These are phyloP conservation scores for Pithecia hirsuta DNA, from an alignment of 2,797 vertebrate genomes.

Conservation along the genomic window DNA sequence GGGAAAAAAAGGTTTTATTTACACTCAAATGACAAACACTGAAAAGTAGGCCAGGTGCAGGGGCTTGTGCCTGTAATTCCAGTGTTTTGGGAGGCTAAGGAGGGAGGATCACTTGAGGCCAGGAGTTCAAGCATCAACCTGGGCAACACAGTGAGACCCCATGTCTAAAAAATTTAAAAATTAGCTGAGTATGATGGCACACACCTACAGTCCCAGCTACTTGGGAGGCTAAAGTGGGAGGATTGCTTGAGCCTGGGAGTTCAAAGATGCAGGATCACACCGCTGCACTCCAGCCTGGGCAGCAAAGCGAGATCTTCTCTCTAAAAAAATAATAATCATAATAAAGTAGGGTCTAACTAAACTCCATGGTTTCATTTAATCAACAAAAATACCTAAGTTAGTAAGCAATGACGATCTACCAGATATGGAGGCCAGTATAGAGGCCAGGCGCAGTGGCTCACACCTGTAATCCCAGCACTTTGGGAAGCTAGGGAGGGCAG, in stretches of 20 bases:
- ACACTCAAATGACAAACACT: neutral
- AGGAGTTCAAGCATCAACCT: neutral
- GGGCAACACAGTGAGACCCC: neutral
- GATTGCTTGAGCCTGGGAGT: neutral
- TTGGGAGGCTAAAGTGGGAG: neutral
- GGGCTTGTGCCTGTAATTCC: neutral
- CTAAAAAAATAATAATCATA: neutral
- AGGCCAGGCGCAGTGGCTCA: neutral
- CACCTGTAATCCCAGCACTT: too few relatives aligned
- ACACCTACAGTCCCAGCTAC: neutral
- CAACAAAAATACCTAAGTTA: neutral
- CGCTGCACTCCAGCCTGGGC: neutral
- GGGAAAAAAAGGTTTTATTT: neutral
- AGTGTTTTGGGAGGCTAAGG: neutral
- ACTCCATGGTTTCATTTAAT: neutral
- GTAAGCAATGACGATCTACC: neutral
- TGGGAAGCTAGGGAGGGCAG: too few relatives aligned
- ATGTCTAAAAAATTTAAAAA: neutral
- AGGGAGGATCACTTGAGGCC: neutral
- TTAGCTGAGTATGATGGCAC: neutral
- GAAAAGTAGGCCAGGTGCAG: neutral
- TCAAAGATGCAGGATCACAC: neutral
- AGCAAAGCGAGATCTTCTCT: neutral
- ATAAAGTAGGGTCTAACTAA: neutral
- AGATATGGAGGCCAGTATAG: rapidly evolving